Evolutionary conservation across 2,113 vertebrate genomes (phyloP).

Genomic region (Eolophus roseicapilla): DNA sequence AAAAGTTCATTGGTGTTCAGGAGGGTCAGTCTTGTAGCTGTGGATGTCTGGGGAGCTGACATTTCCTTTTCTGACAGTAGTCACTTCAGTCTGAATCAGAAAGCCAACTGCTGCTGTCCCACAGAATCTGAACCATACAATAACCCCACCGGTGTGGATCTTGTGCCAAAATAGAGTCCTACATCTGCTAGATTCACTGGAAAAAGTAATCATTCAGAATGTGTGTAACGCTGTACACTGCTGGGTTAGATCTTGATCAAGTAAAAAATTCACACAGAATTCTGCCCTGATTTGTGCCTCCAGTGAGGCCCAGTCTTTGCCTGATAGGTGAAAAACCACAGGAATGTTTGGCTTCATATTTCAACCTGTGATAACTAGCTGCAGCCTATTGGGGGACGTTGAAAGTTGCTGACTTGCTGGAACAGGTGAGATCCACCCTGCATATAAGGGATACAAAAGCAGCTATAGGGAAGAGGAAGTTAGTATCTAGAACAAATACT

Average conservation of each 20-base stretch:
- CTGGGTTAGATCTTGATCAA: neutral
- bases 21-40: neutral
- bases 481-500: neutral
- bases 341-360: constrained; percentile 31
- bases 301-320: neutral
- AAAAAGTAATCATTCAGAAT: neutral
- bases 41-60: neutral
- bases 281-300: neutral
- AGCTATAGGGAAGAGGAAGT: constrained; percentile 13
- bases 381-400: neutral
- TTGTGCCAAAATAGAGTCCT: neutral
- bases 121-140: neutral
- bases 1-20: neutral
- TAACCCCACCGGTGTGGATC: neutral
- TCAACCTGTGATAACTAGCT: neutral
- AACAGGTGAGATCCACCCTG: constrained; percentile 28
- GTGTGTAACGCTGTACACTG: neutral
- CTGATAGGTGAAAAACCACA: neutral
- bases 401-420: constrained; percentile 9
- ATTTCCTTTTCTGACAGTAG: neutral
- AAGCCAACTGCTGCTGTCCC: neutral
- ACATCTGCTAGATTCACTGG: neutral
- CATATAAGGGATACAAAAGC: neutral
- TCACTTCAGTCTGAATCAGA: neutral
- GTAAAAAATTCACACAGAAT: neutral